Base-by-base conservation (phyloP, 2,888 invertebrate species). In the Pimpla rufipes region DNA sequence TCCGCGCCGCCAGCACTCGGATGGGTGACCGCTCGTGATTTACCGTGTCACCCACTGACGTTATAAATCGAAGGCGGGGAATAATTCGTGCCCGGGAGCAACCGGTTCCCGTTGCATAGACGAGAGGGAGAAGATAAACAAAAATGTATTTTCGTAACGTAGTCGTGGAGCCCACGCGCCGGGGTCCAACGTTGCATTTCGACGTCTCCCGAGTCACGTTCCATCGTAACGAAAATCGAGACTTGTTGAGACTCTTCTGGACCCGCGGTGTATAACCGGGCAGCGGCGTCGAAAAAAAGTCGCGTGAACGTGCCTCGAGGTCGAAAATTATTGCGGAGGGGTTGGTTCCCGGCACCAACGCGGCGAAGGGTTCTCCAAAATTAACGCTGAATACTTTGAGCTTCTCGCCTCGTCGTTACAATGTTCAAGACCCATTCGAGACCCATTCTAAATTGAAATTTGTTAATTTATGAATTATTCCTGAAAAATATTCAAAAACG, bases 111-210 rank as follows among this genome's bases (percentile, higher is more conserved):
- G 62, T 55, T 71, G 55, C 79, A 66, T 71, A 75, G 79, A 86
- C 75, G 71, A 62, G 37, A n/a, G n/a, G n/a, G n/a, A 57, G 76
- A 85, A 77, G 71, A 83, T 83, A 87, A 87, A 87, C 86, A 87
- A 85, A 80, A 85, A 79, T 83, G 74, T 87, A 87, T 87, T 87
- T 87, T 87, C 71, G 85, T 86, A 86, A 79, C 84, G n/a, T n/a
- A 73, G 78, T 76, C 71, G 75, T 79, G 37, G 10, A 10, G 23
- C 23, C 55, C 23, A 55, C 55, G 23, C 55, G 55, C 18, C 18
- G 10, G 52, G 45, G 50, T 52, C 45, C 55, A 13, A 40, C 64
- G 35, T n/a, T 70, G 68, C 62, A 47, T 74, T n/a, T 77, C 73
- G 68, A 80, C 68, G 73, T 73, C 73, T 73, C 83, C 5, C 79